Evolutionary conservation across 2,113 vertebrate species (phyloP).

Genomic region (Strix aluco): DNA sequence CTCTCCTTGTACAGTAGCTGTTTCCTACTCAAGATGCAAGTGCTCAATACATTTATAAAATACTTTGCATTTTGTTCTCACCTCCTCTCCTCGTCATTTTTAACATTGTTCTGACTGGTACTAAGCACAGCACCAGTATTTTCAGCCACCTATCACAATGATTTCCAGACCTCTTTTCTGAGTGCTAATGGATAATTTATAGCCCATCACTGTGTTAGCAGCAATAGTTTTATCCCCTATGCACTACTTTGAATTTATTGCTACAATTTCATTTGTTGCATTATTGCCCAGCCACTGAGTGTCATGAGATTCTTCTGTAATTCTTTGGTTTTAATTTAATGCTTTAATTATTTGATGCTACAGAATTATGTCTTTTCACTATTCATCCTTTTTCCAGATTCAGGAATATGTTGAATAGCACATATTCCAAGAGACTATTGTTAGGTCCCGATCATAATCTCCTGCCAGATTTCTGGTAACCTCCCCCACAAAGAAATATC

Average conservation of each 20-base stretch:
- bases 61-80: background rate
- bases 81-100: background rate
- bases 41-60: background rate
- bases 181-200: conserved; percentile 46
- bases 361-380: background rate
- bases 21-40: background rate
- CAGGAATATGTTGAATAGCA: background rate
- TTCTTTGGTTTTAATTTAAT: conserved; percentile 15
- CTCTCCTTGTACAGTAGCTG: background rate
- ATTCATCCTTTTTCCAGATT: background rate
- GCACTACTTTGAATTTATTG: conserved; percentile 20
- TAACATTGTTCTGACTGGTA: background rate
- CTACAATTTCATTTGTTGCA: conserved; percentile 30
- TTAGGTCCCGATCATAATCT: background rate
- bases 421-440: background rate
- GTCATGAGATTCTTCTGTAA: background rate
- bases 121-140: background rate
- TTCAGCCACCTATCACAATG: background rate
- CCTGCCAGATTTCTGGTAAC: background rate
- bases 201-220: background rate
- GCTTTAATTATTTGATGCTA: conserved; percentile 33
- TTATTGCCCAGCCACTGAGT: conserved; percentile 6
- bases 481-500: background rate
- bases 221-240: conserved; percentile 2
- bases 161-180: background rate